Base-by-base conservation (phyloP, 2,888 invertebrate species). In the Smittia aterrima region DNA sequence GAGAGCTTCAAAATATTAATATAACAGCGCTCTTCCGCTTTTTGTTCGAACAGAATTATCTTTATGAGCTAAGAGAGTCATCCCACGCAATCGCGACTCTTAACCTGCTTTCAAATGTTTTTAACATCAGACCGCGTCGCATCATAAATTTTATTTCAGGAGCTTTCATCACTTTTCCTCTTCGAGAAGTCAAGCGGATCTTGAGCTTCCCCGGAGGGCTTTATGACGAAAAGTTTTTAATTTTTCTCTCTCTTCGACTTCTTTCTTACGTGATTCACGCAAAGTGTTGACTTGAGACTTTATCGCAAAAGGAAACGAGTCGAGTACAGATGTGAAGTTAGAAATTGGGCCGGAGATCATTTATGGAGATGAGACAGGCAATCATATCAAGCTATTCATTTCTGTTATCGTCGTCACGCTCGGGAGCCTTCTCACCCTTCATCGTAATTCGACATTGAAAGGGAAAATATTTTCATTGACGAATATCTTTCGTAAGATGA, bases 191-290 rank as follows among this genome's bases (percentile, higher is more conserved):
- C 16, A 16, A 3, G 47, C 3, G 16, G n/a, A n/a, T 11, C 47
- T 47, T 22, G 58, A 58, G 18, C 9, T 22, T 58, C 20, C 22
- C 58, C 18, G 1, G 22, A 18, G 20, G 38, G 58, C 58, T n/a
- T 47, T 58, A 13, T 18, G 58, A 58, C 18, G 58, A 58, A 58
- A 58, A 58, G 58, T 58, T 58, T 47, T 58, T 58, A 58, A 58
- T 58, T 58, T 58, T 18, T 22, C 6, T 11, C 4, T 11, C 4
- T n/a, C n/a, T 58, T 58, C 22, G 58, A 58, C 58, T 47, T 47
- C n/a, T n/a, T n/a, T n/a, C n/a, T n/a, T 32, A 9, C 32, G 9
- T 32, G 32, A 32, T 9, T 32, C 32, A 32, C 32, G 32, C 4
- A 32, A 32, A 32, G 32, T 32, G 32, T 32, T 32, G 32, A 32